Evolutionary conservation across 2,113 vertebrate species (phyloP).

Genomic region (Tinamus guttatus): DNA sequence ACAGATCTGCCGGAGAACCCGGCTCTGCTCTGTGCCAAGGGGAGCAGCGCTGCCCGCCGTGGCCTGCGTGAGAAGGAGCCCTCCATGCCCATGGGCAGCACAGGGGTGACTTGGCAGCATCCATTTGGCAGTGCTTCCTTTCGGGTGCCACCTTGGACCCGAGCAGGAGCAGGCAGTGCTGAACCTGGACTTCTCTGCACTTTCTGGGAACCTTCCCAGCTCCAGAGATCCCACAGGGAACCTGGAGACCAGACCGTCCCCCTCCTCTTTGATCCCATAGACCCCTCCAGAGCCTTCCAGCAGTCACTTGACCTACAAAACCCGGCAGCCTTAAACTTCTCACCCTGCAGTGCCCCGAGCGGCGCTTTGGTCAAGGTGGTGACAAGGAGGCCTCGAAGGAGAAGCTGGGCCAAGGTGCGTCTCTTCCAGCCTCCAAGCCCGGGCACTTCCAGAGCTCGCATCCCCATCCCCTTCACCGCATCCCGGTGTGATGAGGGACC

Average conservation of each 20-base stretch:
- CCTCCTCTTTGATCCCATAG: neutral
- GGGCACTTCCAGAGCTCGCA: no score
- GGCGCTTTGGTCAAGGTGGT: neutral
- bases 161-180: neutral
- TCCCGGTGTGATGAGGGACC: neutral
- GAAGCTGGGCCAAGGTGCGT: neutral
- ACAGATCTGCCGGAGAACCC: fast-evolving
- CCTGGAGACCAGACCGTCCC: neutral
- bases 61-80: neutral
- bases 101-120: neutral
- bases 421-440: neutral
- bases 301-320: neutral
- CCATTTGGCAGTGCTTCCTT: neutral
- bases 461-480: fast-evolving
- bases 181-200: no score
- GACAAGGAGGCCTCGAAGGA: neutral
- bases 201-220: neutral
- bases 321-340: neutral
- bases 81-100: no score
- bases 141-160: neutral
- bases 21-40: fast-evolving
- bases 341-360: neutral
- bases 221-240: no score
- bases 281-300: neutral
- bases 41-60: neutral